Percentiles rank a stretch among this genome's conserved stretches.
These are phyloP conservation scores for Tetragnatha montana DNA, from an alignment of 2,888 invertebrate genomes.

Conservation along the genomic window DNA sequence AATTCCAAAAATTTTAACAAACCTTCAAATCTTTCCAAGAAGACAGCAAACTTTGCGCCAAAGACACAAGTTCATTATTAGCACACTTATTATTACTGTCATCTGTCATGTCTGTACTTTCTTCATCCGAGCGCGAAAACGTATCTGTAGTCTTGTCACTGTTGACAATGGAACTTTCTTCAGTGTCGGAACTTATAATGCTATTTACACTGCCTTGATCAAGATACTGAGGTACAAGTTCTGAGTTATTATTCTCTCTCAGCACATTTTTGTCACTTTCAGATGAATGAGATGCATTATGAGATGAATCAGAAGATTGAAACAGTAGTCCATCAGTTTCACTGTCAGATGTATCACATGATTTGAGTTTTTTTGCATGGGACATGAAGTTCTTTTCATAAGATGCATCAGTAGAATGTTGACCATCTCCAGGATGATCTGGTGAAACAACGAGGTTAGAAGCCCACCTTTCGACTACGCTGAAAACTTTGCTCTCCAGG, in stretches of 20 bases:
- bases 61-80: slow-evolving; percentile 72
- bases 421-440: slow-evolving; percentile 45
- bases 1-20: slow-evolving; percentile 15
- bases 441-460: slow-evolving; percentile 40
- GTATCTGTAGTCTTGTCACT: slow-evolving; percentile 24
- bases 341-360: slow-evolving; percentile 70
- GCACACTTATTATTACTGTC: slow-evolving; percentile 21
- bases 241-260: not conserved
- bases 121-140: slow-evolving; percentile 60
- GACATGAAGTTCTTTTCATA: slow-evolving; percentile 35
- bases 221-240: slow-evolving; percentile 26
- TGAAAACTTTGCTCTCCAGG: slow-evolving; percentile 91
- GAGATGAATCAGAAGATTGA: slow-evolving; percentile 3
- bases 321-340: slow-evolving; percentile 41
- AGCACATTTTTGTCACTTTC: not conserved
- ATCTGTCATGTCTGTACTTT: slow-evolving; percentile 57
- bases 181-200: slow-evolving; percentile 22
- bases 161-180: slow-evolving; percentile 24
- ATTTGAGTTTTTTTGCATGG: slow-evolving; percentile 64
- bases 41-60: slow-evolving; percentile 80
- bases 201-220: slow-evolving; percentile 30
- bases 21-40: slow-evolving; percentile 83
- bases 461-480: slow-evolving; percentile 90
- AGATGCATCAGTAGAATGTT: slow-evolving; percentile 49
- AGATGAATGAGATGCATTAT: not conserved